phyloP scores from a whole-genome alignment of 2,888 invertebrate species.

The Morpho deidamia region DNA sequence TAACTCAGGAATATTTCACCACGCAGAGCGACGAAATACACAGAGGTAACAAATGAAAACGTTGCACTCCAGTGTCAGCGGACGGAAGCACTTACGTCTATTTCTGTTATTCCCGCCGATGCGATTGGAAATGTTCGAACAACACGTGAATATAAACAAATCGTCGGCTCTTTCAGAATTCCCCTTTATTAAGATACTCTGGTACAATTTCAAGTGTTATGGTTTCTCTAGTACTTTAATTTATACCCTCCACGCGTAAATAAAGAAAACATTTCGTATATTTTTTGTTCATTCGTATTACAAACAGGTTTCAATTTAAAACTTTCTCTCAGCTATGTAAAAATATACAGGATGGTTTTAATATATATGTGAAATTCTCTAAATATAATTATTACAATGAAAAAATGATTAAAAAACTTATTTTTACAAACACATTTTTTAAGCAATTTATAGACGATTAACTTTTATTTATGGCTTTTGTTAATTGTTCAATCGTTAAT shows the following conservation, averaged over 20 bases:
- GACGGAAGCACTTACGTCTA: constrained; percentile 62
- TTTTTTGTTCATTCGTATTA: too few relatives aligned
- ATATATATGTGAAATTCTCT: too few relatives aligned
- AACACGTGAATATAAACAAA: constrained; percentile 11
- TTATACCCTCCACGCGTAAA: neutral
- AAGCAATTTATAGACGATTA: too few relatives aligned
- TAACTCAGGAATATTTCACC: neutral
- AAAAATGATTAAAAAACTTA: too few relatives aligned
- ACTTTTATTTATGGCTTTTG: too few relatives aligned
- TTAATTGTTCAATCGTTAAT: too few relatives aligned
- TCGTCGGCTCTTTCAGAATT: constrained; percentile 1
- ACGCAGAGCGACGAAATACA: constrained; percentile 2
- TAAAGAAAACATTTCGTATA: neutral
- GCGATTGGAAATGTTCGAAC: constrained; percentile 34
- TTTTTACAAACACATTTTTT: too few relatives aligned
- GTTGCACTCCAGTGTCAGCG: constrained; percentile 12
- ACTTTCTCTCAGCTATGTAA: too few relatives aligned
- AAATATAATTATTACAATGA: too few relatives aligned
- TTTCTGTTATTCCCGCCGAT: constrained; percentile 42
- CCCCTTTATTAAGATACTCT: neutral
- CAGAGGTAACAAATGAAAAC: constrained; percentile 6
- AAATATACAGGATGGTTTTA: too few relatives aligned
- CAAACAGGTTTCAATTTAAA: too few relatives aligned
- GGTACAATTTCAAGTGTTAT: neutral
- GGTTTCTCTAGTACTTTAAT: neutral